Base-by-base conservation (phyloP, 2,888 invertebrate species). In the Falcaria lacertinaria region DNA sequence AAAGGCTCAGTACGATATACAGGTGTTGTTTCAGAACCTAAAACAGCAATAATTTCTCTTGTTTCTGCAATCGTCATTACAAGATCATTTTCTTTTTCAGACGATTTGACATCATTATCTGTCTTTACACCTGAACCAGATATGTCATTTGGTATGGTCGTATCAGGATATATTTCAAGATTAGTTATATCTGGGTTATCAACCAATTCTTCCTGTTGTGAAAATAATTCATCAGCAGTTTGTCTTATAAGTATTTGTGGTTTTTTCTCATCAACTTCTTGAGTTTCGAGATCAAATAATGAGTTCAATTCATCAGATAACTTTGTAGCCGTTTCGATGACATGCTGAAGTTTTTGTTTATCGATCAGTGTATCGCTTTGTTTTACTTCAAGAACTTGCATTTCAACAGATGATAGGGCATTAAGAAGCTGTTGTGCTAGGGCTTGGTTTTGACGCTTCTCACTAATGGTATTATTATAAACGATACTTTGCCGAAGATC, bases 241-340 rank as follows among this genome's bases (percentile, higher is more conserved):
- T 28, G 8, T 11, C 2, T 11, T 11, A 11, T 11, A 1, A 11
- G 28, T 7, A 11, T 1, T 11, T 28, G 28, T 28, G 7, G 1
- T 11, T 11, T 2, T 11, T 11, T 11, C 7, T 11, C 1, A 3
- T 11, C 22, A 22, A 22, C 28, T 28, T 28, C 11, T 11, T 7
- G 28, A 28, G 11, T 11, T 7, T 11, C 28, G 2, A 28, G 11
- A 11, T 28, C 28, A 28, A 28, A 28, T 11, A 28, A 28, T 8
- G 11, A 28, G 8, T 28, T 28, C 7, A 28, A 11, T 1, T 59
- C 52, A 15, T 50, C 43, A 39, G 61, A 54, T 38, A 60, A 46
- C 44, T 56, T 42, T 11, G 51, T 42, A n/a, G 58, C 46, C 15
- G 51, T 42, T 45, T 60, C 44, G n/a, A 49, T 36, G 0, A 74